A percentile compares a stretch with the other conserved stretches of the same genome.
These are phyloP conservation scores for Enteromius fasciolatus DNA, from an alignment of 2,797 vertebrate genomes.

Conservation along the genomic window DNA sequence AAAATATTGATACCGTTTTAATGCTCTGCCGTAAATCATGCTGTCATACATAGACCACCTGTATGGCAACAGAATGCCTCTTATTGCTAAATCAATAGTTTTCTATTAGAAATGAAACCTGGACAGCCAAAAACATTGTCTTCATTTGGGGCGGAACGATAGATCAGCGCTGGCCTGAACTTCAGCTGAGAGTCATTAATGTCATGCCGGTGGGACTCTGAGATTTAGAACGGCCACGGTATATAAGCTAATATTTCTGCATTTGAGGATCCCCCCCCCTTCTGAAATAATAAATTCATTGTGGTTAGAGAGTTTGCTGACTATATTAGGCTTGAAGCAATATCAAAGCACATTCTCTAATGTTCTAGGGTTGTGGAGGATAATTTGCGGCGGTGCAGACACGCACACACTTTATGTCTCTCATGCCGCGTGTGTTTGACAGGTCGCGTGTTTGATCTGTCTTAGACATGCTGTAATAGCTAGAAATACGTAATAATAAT, in stretches of 20 bases:
- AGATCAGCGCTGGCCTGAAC: slow-evolving; percentile 28
- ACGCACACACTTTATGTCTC: slow-evolving; percentile 8
- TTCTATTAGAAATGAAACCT: slow-evolving; percentile 45
- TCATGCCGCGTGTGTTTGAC: slow-evolving; percentile 2
- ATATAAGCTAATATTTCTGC: slow-evolving; percentile 38
- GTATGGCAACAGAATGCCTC: slow-evolving; percentile 30
- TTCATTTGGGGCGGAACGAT: slow-evolving; percentile 35
- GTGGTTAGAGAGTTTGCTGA: slow-evolving; percentile 25
- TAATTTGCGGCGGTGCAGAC: slow-evolving; percentile 5
- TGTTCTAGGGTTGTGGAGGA: slow-evolving; percentile 16
- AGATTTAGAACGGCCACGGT: slow-evolving; percentile 14
- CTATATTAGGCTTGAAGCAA: slow-evolving; percentile 31
- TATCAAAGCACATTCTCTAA: slow-evolving; percentile 28
- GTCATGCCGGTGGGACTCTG: slow-evolving; percentile 11
- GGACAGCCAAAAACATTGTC: slow-evolving; percentile 46
- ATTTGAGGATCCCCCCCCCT: neutral
- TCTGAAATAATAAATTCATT: slow-evolving; percentile 35
- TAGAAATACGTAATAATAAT: slow-evolving; percentile 38
- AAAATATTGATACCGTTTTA: slow-evolving; percentile 41
- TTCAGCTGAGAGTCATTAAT: slow-evolving; percentile 50
- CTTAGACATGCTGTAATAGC: slow-evolving; percentile 32
- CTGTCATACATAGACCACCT: slow-evolving; percentile 23
- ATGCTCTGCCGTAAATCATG: slow-evolving; percentile 31
- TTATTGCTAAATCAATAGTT: slow-evolving; percentile 52
- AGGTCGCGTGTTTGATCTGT: slow-evolving; percentile 25